Conservation (phyloP, 2,888 invertebrate genomes). For the Andrena haemorrhoa region DNA sequence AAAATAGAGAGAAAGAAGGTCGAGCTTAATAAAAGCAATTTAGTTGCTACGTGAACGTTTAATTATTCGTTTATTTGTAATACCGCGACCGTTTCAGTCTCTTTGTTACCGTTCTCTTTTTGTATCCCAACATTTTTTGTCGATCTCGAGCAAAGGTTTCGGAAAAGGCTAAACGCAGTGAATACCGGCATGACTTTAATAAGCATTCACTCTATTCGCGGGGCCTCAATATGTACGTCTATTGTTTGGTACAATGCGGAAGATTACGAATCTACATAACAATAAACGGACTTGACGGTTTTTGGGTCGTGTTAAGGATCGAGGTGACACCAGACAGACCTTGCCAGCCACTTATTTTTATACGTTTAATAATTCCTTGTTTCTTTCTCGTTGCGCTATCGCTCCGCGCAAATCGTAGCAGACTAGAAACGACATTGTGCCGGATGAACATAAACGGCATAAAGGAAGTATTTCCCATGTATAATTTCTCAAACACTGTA, state of each 20-base stretch:
- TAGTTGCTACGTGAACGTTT: neutral
- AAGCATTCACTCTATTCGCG: slow-evolving; percentile 55
- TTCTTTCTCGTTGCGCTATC: neutral
- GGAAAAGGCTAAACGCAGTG: slow-evolving; percentile 40
- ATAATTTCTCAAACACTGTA: no score
- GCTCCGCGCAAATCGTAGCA: neutral
- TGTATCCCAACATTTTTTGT: slow-evolving; percentile 42
- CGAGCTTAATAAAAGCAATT: neutral
- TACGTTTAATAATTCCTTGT: slow-evolving; percentile 25
- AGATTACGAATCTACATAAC: slow-evolving; percentile 74
- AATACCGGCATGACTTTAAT: slow-evolving; percentile 45
- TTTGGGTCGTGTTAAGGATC: slow-evolving; percentile 76
- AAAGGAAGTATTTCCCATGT: no score
- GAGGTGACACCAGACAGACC: slow-evolving; percentile 44
- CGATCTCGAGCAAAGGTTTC: slow-evolving; percentile 54
- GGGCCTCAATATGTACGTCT: slow-evolving; percentile 18
- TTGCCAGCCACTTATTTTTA: slow-evolving; percentile 20
- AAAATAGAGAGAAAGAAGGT: neutral
- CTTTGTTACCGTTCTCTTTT: slow-evolving; percentile 26
- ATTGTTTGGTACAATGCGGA: slow-evolving; percentile 69
- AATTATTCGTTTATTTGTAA: slow-evolving; percentile 9
- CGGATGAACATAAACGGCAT: no score
- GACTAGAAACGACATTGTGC: neutral
- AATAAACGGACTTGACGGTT: slow-evolving; percentile 70
- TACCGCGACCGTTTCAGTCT: slow-evolving; percentile 1